Evolutionary conservation across 2,888 invertebrate genomes (phyloP), one percentile per base, ranked within the genome.

Genomic region (Cantharis lateralis): DNA sequence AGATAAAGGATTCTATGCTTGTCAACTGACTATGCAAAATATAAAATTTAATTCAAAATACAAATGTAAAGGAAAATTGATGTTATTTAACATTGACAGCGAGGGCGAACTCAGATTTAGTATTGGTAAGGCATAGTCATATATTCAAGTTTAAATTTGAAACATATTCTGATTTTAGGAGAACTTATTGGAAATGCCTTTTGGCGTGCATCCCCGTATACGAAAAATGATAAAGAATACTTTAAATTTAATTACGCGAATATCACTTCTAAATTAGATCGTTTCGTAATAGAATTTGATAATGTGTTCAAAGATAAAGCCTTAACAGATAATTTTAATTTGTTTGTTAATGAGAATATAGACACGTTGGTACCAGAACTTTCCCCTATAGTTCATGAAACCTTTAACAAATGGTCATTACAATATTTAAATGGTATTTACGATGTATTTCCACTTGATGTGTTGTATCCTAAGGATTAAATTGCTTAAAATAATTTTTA

Each of bases 51-150:
- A n/a, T 48, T 84, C 85, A 0, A 81, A 83, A 62, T 86, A 85
- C 71, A 83, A 78, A n/a, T 82, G 86, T 0, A 83, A 75, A 26
- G 87, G 87, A 24, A 82, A 82, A 74, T 82, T 87, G 66, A 75
- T 87, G 16, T 71, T 86, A 2, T 85, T 80, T 15, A 68, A 75
- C 10, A 75, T 81, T 13, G 77, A 81, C 28, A 74, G 78, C 11
- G 71, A 66, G 9, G 68, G 68, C 1, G 20, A 66, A n/a, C n/a
- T 66, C 13, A 24, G 24, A n/a, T 20, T 66, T n/a, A n/a, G 16
- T 13, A 24, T 66, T 20, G 24, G 16, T 66, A 48, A n/a, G 48
- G 9, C n/a, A 48, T n/a, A 9, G 64, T 63, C 1, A 63, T 20
- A 16, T 66, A 66, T 0, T 13, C n/a, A 13, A 62, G 7, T 18